Evolutionary conservation across 92 coral and sea anemone genomes (phyloP).

Genomic region (Phenganax subtilis): DNA sequence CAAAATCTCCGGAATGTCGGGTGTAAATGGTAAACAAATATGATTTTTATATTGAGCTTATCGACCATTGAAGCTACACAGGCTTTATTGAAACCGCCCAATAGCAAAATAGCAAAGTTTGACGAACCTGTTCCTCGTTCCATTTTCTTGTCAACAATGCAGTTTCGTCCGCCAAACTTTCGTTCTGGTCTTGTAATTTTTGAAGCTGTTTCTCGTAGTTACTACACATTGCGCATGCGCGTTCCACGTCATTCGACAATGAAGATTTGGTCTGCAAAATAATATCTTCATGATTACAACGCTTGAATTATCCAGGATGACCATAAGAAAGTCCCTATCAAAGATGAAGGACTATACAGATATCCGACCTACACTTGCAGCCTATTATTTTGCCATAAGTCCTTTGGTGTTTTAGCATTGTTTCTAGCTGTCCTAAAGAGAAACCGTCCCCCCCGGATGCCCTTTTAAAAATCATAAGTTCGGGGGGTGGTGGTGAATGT

Average conservation of each 20-base stretch:
- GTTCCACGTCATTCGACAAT: constrained; percentile 63
- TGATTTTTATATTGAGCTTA: too few species aligned
- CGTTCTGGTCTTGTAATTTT: constrained; percentile 72
- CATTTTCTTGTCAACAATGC: constrained; percentile 64
- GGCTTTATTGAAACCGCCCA: not conserved
- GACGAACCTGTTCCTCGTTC: constrained; percentile 78
- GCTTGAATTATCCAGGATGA: not conserved
- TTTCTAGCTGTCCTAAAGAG: too few species aligned
- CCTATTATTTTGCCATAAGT: too few species aligned
- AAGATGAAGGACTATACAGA: too few species aligned
- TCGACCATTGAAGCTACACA: too few species aligned
- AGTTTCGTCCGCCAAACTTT: constrained; percentile 73
- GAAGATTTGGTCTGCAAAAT: constrained; percentile 81
- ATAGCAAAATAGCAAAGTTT: not conserved
- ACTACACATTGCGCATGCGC: constrained; percentile 89
- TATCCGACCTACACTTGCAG: too few species aligned
- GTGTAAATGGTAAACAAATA: too few species aligned
- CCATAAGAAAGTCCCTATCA: not conserved
- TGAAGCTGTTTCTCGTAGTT: constrained; percentile 96
- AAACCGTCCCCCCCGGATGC: too few species aligned
- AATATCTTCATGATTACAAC: not conserved
- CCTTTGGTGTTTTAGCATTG: too few species aligned
- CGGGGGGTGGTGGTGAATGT: too few species aligned
- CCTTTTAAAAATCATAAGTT: too few species aligned
- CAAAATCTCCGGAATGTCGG: too few species aligned